Conservation (phyloP, 2,888 invertebrate species). For the Ashinkailepas kermadecensis region DNA sequence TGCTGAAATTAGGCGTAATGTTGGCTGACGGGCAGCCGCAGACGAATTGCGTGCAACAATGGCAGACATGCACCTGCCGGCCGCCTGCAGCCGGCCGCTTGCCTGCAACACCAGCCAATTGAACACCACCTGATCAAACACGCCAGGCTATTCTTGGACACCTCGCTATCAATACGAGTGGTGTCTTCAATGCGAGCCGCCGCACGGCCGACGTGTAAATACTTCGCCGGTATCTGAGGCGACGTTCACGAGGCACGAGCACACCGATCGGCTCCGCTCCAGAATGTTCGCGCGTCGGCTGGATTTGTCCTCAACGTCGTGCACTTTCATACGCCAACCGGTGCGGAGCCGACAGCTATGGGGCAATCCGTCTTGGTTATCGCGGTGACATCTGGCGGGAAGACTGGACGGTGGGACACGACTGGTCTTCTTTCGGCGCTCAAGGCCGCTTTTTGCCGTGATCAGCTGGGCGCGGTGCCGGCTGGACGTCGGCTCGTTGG, state of each 20-base stretch:
- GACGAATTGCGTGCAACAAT: no score
- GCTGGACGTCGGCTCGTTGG: not conserved
- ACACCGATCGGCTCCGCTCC: not conserved
- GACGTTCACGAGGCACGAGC: not conserved
- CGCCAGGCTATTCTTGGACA: no score
- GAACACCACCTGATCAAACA: no score
- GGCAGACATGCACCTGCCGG: no score
- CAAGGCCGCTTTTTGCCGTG: not conserved
- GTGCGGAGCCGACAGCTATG: not conserved
- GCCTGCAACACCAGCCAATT: no score
- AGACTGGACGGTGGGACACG: not conserved
- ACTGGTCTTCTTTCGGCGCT: not conserved
- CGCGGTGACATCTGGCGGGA: not conserved
- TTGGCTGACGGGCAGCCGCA: no score
- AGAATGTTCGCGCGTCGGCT: not conserved
- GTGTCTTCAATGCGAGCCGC: no score
- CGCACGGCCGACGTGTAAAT: no score
- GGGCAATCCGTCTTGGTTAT: not conserved
- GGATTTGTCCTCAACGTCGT: not conserved
- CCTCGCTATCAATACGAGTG: no score
- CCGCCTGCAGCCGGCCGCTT: no score
- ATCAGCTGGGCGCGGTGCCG: not conserved
- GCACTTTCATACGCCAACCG: not conserved
- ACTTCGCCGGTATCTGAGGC: not conserved
- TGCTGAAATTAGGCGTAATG: no score